Evolutionary conservation across 30 jellyfish, hydroid and myxozoan genomes (phyloP), one percentile per base, ranked within the genome.

Genomic region (Cassiopea andromeda): DNA sequence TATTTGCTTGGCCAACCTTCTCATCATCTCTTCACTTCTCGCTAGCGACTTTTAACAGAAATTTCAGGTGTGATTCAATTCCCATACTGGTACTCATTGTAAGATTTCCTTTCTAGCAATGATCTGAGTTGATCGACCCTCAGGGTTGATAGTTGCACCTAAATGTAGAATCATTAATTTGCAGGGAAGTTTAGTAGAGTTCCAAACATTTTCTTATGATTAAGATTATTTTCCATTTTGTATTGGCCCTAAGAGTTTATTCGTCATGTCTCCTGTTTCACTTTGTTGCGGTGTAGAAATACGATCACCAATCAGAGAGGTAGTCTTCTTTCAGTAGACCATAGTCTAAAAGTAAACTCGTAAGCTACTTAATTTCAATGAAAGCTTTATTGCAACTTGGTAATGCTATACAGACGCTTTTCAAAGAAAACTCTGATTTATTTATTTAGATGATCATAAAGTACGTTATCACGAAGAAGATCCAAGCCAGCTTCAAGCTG

Each of bases 401-500:
- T 64, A 64, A 64, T 4, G 8, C 5, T 18, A 68, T 17, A 7
- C 15, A 7, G 4, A 6, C 17, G 44, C 5, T 61, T 58, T 59
- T 57, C 15, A 73, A 48, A 10, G 10, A 3, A 3, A 54, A 54
- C 10, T 54, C 12, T 54, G 64, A 57, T 45, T 43, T 79, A 44
- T 7, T 87, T 50, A 7, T 49, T 60, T 74, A 76, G 90, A 76
- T 68, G 97, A 92, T 57, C 75, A 79, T 48, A 66, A 67, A 76
- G 91, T 86, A 46, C 69, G 89, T 15, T 90, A 85, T 83, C 85
- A 81, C 94, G 94, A 91, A 60, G 92, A 92, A 64, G 97, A 82
- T 59, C 87, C 97, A 64, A 67, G 68, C 73, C 61, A 64, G 18
- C 64, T 80, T 58, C 97, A 87, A 77, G 89, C 83, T 44, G 93